Base-by-base conservation (phyloP, 2,113 vertebrate species). In the Elephas maximus region DNA sequence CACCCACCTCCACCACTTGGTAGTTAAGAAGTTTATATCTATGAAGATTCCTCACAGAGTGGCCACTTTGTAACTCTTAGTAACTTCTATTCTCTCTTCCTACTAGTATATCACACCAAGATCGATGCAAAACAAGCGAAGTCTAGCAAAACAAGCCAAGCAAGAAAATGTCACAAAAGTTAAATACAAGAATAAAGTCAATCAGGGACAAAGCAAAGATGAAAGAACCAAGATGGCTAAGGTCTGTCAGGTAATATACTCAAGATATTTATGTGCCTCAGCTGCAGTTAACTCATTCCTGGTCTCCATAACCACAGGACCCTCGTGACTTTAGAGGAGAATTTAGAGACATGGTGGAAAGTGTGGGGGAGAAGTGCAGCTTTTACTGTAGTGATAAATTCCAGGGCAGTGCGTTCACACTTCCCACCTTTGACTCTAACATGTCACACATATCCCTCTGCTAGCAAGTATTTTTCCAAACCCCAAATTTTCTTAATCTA, bases 171-270 rank as follows among this genome's bases (percentile, higher is more conserved):
- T 74, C 20, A 45, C 53, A 65, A 80, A 89, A 67, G 14, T 74
- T 83, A 95, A 94, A 85, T 84, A 86, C 33, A 86, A 92, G 11
- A 90, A 78, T 79, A 94, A 88, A 87, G 93, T 83, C 28, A 94
- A 91, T 24, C 23, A 30, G 8, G 14, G n/a, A 90, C 48, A 91
- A 93, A 84, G 48, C 65, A 93, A 86, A 82, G 44, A 87, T 83
- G 23, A 91, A 97, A 85, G 28, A 90, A 83, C 4, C 12, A 93
- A 69, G 0, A 4, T 86, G 57, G 41, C 62, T 92, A 86, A 81
- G 60, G 3, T 91, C 62, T 90, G 20, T 76, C 79, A 93, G 88
- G 78, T 26, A 91, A n/a, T 24, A 84, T 89, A 96, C 18, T 91
- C 5, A 73, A 91, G 78, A 92, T 12, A 67, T 41, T 76, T 48